phyloP scores from a whole-genome alignment of 1,140 invertebrate species.

The Drosophila varians region DNA sequence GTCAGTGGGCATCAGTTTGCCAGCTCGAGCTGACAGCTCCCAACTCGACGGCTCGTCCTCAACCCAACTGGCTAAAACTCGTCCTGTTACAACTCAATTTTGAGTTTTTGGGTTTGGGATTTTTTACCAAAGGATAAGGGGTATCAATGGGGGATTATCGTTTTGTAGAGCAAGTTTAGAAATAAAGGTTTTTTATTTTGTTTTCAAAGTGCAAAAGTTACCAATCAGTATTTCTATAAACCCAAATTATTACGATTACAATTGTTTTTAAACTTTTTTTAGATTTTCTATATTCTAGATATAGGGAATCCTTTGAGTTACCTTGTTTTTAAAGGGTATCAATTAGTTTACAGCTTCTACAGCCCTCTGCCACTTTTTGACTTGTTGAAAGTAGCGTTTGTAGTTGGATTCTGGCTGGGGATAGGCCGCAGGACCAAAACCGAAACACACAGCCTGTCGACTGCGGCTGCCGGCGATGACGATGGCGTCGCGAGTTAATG shows the following conservation, averaged over 20 bases:
- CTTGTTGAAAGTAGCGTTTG: conserved; percentile 35
- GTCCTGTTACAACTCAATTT: conserved; percentile 79
- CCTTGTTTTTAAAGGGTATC: conserved; percentile 21
- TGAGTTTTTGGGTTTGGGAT: conserved; percentile 58
- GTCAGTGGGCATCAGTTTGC: conserved; percentile 74
- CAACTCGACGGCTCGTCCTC: conserved; percentile 23
- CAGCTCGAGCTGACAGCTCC: conserved; percentile 75
- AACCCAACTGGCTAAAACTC: conserved; percentile 26
- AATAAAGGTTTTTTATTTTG: too few species aligned
- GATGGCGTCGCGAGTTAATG: conserved; percentile 79
- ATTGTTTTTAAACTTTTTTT: too few species aligned
- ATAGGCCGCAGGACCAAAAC: conserved; percentile 33
- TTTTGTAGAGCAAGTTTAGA: neutral
- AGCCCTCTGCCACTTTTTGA: neutral
- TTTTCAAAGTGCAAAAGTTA: too few species aligned
- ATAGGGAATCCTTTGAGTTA: too few species aligned
- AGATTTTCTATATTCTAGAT: too few species aligned
- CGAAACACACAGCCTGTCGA: conserved; percentile 33
- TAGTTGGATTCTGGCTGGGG: conserved; percentile 19
- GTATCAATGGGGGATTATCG: conserved; percentile 1
- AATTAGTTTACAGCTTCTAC: neutral
- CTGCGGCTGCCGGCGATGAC: conserved; percentile 29
- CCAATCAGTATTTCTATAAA: too few species aligned
- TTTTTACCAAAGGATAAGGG: conserved; percentile 29
- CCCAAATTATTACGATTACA: too few species aligned